These are phyloP conservation scores for Cremastinae sp. DNA, from an alignment of 2,888 invertebrate genomes.

Conservation along the genomic window DNA sequence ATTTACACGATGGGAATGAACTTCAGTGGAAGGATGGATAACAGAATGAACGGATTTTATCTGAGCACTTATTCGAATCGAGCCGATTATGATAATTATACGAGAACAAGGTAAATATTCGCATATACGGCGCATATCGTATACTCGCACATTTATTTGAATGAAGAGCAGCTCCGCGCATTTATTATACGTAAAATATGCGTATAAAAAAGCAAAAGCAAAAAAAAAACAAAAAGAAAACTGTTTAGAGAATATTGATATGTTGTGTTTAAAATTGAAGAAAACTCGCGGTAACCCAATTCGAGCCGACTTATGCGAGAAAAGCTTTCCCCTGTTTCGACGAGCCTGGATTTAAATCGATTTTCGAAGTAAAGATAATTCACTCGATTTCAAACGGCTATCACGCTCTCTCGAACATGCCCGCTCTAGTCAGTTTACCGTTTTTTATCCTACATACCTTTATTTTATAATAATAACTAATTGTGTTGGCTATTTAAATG, in stretches of 20 bases:
- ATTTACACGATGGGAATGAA: constrained; percentile 70
- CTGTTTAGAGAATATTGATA: too few relatives aligned
- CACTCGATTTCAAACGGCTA: constrained; percentile 86
- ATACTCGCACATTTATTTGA: too few relatives aligned
- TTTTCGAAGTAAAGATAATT: constrained; percentile 89
- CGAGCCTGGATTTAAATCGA: constrained; percentile 94
- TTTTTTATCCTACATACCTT: not conserved
- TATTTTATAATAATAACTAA: not conserved
- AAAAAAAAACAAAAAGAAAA: too few relatives aligned
- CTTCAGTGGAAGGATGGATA: constrained; percentile 81
- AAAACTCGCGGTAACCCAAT: constrained; percentile 93
- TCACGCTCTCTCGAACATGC: constrained; percentile 93
- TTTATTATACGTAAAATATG: too few relatives aligned
- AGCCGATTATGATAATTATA: constrained; percentile 36
- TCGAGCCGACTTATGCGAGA: constrained; percentile 96
- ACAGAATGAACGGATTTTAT: constrained; percentile 82
- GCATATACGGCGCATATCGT: too few relatives aligned
- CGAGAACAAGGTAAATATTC: constrained; percentile 42
- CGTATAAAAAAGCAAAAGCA: too few relatives aligned
- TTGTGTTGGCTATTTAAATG: too few relatives aligned
- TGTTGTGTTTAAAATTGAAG: constrained; percentile 81
- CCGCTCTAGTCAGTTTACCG: constrained; percentile 82
- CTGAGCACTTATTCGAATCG: constrained; percentile 80
- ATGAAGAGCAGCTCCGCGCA: too few relatives aligned
- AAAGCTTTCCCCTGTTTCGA: constrained; percentile 98